Base-by-base conservation (phyloP, 2,113 vertebrate species). In the Excalfactoria chinensis region DNA sequence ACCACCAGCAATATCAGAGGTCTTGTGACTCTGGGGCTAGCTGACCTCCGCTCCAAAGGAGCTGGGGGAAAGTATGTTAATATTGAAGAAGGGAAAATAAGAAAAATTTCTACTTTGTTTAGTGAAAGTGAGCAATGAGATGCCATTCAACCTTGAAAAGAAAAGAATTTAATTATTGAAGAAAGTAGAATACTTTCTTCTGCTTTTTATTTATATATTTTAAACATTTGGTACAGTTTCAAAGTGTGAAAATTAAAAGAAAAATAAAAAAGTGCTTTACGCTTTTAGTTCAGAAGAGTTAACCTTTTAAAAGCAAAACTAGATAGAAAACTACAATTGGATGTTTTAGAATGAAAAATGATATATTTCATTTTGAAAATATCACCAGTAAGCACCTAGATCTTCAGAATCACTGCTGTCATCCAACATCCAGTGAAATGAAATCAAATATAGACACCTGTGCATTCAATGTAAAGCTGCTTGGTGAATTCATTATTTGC, bases 341-440 rank as follows among this genome's bases (percentile, higher is more conserved):
- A 53, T 22, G 0, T 1, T 83, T 93, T 66, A 67, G 63, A 83
- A 85, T 41, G 28, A 80, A 73, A 91, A 63, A 21, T 73, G 12
- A n/a, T 70, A 34, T 76, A 55, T 80, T 90, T 92, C 23, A 63
- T 83, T 76, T 88, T 87, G 49, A 68, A 96, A 94, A 76, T 85
- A 37, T 59, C 60, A 60, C 19, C 59, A n/a, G 15, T 76, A 79
- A 83, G 92, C 59, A 76, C 41, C 28, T 55, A 26, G 16, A 58
- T 83, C 71, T 85, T 85, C 19, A 17, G 14, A 85, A 49, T 34
- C 49, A n/a, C 19, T 70, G 10, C n/a, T 69, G 4, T 79, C 85
- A 70, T 53, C 49, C 34, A 73, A 16, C 34, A 13, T 26, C 19
- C 3, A 9, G 19, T 40, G 82, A 83, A 83, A 87, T 3, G 35